Conservation (phyloP, 2,113 vertebrate genomes). For the Misgurnus mizolepis region DNA sequence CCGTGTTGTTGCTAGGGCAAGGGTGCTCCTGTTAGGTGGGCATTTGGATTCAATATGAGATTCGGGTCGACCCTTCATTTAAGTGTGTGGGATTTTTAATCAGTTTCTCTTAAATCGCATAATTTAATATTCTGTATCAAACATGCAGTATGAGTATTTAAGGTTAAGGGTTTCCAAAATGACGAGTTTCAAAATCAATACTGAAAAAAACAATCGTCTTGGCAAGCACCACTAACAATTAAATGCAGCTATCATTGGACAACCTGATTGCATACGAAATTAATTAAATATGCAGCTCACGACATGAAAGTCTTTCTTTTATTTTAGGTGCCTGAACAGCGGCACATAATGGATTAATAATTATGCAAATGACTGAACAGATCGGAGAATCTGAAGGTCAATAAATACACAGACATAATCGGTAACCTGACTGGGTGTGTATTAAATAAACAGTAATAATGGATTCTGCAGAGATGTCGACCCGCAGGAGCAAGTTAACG, state of each 20-base stretch:
- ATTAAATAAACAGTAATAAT: slow-evolving; percentile 9
- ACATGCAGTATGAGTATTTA: too few species aligned
- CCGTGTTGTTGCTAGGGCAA: too few species aligned
- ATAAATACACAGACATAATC: slow-evolving; percentile 15
- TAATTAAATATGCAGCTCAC: not conserved
- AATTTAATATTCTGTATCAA: too few species aligned
- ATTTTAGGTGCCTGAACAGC: slow-evolving; percentile 3
- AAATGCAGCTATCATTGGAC: not conserved
- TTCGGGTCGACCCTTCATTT: too few species aligned
- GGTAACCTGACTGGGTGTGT: not conserved
- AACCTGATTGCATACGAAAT: not conserved
- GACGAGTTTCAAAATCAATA: too few species aligned
- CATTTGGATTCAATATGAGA: too few species aligned
- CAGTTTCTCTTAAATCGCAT: too few species aligned
- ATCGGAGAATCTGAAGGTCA: slow-evolving; percentile 12
- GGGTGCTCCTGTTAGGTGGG: too few species aligned
- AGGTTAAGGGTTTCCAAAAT: too few species aligned
- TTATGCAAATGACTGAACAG: slow-evolving; percentile 16
- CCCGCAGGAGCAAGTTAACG: not conserved
- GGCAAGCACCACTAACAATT: not conserved
- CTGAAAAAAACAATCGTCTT: too few species aligned
- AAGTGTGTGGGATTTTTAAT: too few species aligned
- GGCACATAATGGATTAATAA: slow-evolving; percentile 9
- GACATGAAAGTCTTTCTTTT: not conserved
- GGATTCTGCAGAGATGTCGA: slow-evolving; percentile 8